These are phyloP conservation scores for Stigmatopora nigra DNA, from an alignment of 2,113 vertebrate genomes.

Conservation along the genomic window DNA sequence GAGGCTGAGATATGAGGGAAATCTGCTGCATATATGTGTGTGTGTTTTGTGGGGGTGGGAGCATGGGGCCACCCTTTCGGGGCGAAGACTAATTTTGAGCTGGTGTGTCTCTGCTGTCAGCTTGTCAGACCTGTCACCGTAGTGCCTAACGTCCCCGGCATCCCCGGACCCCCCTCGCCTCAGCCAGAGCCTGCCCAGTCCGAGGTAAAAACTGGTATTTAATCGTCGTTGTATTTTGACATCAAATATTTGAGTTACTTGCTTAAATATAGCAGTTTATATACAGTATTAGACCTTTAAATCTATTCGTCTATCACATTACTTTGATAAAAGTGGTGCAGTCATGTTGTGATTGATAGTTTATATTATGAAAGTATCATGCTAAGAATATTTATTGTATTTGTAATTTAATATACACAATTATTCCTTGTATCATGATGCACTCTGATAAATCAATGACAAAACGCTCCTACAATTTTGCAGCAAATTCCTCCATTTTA, in stretches of 20 bases:
- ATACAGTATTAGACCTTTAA: neutral
- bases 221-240: neutral
- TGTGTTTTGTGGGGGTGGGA: conserved; percentile 24
- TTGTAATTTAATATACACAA: neutral
- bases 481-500: conserved; percentile 7
- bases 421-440: neutral
- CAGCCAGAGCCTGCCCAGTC: conserved; percentile 81
- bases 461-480: neutral
- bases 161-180: conserved; percentile 94
- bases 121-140: conserved; percentile 98
- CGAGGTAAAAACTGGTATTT: conserved; percentile 96
- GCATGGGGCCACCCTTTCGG: conserved; percentile 28
- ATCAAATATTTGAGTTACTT: conserved; percentile 2
- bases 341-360: neutral
- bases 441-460: neutral
- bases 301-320: neutral
- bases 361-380: neutral
- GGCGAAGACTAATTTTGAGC: conserved; percentile 59
- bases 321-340: neutral
- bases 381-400: neutral
- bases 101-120: conserved; percentile 73
- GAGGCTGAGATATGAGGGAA: conserved; percentile 72
- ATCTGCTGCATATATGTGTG: conserved; percentile 30
- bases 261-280: conserved; percentile 8
- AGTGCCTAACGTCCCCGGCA: conserved; percentile 97